phyloP scores from a whole-genome alignment of 2,113 vertebrate genomes.

The Poecilia latipinna region DNA sequence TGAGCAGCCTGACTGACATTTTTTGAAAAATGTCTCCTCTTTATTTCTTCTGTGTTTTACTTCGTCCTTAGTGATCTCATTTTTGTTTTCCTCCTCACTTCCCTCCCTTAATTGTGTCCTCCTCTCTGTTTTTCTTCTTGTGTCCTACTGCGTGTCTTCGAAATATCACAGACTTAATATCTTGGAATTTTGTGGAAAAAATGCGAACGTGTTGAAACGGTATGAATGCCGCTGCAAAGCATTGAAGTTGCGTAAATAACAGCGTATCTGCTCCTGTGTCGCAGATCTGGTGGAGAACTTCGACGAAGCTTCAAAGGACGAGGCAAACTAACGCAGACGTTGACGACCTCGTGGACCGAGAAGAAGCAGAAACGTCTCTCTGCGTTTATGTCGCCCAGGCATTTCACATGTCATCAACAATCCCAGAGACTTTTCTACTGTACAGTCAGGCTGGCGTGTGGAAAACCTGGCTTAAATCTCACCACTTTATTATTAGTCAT shows the following conservation, averaged over 20 bases:
- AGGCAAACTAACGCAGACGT: constrained; percentile 86
- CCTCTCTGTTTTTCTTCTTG: too few species aligned
- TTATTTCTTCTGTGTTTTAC: too few species aligned
- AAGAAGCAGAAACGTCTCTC: constrained; percentile 71
- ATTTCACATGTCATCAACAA: constrained; percentile 55
- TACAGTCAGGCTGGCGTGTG: constrained; percentile 85
- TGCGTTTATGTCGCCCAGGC: constrained; percentile 79
- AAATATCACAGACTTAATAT: too few species aligned
- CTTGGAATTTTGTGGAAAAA: background rate
- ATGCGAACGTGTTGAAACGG: background rate
- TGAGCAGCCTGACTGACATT: too few species aligned
- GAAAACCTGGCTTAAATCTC: constrained; percentile 33
- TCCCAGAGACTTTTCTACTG: constrained; percentile 86
- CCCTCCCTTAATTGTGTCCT: too few species aligned
- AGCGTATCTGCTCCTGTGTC: constrained; percentile 16
- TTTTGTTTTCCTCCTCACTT: too few species aligned
- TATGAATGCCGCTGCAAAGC: background rate
- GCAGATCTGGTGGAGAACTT: constrained; percentile 99
- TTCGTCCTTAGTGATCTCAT: too few species aligned
- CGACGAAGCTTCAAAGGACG: constrained; percentile 98
- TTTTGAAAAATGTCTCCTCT: too few species aligned
- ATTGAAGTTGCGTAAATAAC: background rate
- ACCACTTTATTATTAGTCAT: constrained; percentile 6
- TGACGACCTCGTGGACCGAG: constrained; percentile 30
- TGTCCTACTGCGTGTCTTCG: too few species aligned